Evolutionary conservation across 23 tunicate genomes (phyloP).

Genomic region (Diplosoma virens): DNA sequence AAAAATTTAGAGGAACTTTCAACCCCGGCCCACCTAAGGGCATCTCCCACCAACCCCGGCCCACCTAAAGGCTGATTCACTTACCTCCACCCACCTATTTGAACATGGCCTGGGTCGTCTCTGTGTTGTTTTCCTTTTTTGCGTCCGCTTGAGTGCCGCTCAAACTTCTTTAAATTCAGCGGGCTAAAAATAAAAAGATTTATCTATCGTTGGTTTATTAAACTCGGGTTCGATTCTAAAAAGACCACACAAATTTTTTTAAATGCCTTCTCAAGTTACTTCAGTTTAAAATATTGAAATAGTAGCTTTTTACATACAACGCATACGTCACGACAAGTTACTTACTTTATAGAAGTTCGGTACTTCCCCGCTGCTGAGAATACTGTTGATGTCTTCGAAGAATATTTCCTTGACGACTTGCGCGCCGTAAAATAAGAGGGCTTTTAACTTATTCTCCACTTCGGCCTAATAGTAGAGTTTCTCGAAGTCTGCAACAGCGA

Average conservation of each 20-base stretch:
- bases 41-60: slow-evolving; percentile 90
- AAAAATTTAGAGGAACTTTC: neutral
- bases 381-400: slow-evolving; percentile 96
- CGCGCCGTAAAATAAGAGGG: slow-evolving; percentile 81
- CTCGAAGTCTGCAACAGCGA: slow-evolving; percentile 54
- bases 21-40: slow-evolving; percentile 61
- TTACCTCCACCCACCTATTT: slow-evolving; percentile 77
- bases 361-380: slow-evolving; percentile 94
- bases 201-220: too few species aligned
- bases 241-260: too few species aligned
- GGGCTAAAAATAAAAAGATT: too few species aligned
- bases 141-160: slow-evolving; percentile 59
- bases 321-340: too few species aligned
- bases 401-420: slow-evolving; percentile 96
- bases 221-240: too few species aligned
- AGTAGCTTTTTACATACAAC: too few species aligned
- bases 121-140: slow-evolving; percentile 67
- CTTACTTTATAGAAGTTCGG: slow-evolving; percentile 86
- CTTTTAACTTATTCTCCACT: slow-evolving; percentile 92
- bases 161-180: slow-evolving; percentile 91
- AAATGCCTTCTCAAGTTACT: too few species aligned
- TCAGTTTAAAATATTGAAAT: too few species aligned
- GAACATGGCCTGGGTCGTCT: slow-evolving; percentile 81
- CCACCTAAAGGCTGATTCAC: slow-evolving; percentile 71
- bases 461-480: slow-evolving; percentile 91